Percentiles rank a stretch among this genome's conserved stretches.
Conservation (phyloP, 2,797 vertebrate genomes). For the Malurus splendens region DNA sequence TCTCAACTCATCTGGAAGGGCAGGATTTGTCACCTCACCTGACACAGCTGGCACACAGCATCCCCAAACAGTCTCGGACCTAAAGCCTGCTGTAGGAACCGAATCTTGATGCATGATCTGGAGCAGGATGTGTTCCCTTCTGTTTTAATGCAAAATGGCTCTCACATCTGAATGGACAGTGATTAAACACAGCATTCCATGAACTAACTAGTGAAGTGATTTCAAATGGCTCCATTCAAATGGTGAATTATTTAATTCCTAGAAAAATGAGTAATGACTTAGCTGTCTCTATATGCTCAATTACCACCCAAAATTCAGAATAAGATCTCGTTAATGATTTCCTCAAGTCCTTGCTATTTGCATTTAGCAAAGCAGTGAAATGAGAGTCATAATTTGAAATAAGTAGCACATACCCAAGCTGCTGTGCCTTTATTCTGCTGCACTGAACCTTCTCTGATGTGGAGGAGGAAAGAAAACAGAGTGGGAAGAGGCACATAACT, state of each 20-base stretch:
- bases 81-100: neutral
- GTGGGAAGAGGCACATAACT: neutral
- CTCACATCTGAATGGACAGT: neutral
- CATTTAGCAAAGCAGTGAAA: neutral
- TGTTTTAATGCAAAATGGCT: neutral
- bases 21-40: neutral
- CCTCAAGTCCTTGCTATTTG: neutral
- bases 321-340: neutral
- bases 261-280: neutral
- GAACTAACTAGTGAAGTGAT: neutral
- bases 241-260: neutral
- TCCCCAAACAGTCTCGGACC: neutral
- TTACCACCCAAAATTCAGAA: neutral
- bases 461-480: neutral
- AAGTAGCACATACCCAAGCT: neutral
- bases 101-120: neutral
- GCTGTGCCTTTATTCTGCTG: neutral
- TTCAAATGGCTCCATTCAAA: neutral
- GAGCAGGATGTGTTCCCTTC: neutral
- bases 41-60: neutral
- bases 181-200: neutral
- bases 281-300: neutral
- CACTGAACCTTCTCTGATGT: neutral
- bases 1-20: accelerated
- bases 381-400: neutral